These are phyloP conservation scores for Lepidostoma basale DNA, from an alignment of 1,140 invertebrate species.

Conservation along the genomic window DNA sequence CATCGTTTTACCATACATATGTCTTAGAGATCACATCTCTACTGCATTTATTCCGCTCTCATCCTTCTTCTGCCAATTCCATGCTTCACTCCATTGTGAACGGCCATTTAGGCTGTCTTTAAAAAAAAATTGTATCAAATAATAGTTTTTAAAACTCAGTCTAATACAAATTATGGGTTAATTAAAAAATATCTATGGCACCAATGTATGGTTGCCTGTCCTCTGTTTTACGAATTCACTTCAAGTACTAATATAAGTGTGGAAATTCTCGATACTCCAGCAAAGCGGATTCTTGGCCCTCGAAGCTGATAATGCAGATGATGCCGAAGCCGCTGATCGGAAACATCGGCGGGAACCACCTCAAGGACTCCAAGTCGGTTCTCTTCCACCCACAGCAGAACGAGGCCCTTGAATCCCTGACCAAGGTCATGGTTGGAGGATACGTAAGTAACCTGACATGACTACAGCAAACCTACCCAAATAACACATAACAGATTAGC, in stretches of 20 bases:
- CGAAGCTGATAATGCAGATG: slow-evolving; percentile 89
- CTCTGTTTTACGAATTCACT: not conserved
- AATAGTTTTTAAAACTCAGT: no score
- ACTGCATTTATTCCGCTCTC: no score
- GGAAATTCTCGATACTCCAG: slow-evolving; percentile 23
- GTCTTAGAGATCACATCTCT: no score
- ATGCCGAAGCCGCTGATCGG: slow-evolving; percentile 91
- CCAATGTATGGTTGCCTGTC: not conserved
- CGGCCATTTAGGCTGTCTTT: no score
- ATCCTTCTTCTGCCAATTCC: no score
- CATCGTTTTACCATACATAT: no score
- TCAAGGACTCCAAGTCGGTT: slow-evolving; percentile 87
- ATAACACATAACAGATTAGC: no score
- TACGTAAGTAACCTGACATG: slow-evolving; percentile 92
- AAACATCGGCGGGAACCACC: slow-evolving; percentile 82
- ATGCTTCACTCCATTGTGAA: no score
- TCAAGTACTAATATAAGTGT: not conserved
- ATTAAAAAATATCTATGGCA: not conserved
- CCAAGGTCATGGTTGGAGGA: slow-evolving; percentile 88
- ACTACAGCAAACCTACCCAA: no score
- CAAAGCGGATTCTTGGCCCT: slow-evolving; percentile 91
- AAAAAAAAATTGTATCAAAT: no score
- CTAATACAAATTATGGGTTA: no score
- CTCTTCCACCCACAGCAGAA: slow-evolving; percentile 79
- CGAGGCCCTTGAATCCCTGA: slow-evolving; percentile 81